Base-by-base conservation (phyloP, 2,888 invertebrate genomes). In the Tipula unca region DNA sequence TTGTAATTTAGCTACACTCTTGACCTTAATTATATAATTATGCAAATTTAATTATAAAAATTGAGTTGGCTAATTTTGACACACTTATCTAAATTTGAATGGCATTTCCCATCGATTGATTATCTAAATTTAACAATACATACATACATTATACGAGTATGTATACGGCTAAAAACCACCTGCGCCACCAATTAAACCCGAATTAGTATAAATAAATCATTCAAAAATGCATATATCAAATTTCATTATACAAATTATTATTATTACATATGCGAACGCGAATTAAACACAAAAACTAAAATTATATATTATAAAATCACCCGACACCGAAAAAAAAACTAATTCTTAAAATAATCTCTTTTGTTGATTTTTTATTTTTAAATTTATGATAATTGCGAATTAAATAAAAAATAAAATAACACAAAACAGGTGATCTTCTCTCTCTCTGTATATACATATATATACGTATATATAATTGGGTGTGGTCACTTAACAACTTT, bases 381-480 rank as follows among this genome's bases (percentile, higher is more conserved):
- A 10, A 69, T 25, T 69, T 69, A 69, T 69, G 32, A 32, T 83
- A 83, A 83, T 32, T 32, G 32, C 83, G 83, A 83, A 83, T 83
- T 32, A 83, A 83, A 32, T 32, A 17, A 35, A 83, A 83, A 29
- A 29, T 17, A 83, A 83, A 83, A 83, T 29, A 83, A 32, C 32
- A 83, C n/a, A n/a, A 83, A 83, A 83, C 83, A 83, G 82, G 82
- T 82, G 82, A 82, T 82, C 82, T 82, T 82, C 82, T 29, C 82
- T 29, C n/a, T n/a, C n/a, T n/a, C n/a, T n/a, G n/a, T n/a, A n/a
- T n/a, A n/a, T n/a, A 48, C 10, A 48, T n/a, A n/a, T n/a, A n/a
- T n/a, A n/a, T n/a, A n/a, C n/a, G n/a, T 48, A 17, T 20, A 32
- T 69, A 25, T 69, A 25, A 25, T 83, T 83, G 83, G 83, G 83